Evolutionary conservation across 2,113 vertebrate species (phyloP).

Genomic region (Siniperca knerii): DNA sequence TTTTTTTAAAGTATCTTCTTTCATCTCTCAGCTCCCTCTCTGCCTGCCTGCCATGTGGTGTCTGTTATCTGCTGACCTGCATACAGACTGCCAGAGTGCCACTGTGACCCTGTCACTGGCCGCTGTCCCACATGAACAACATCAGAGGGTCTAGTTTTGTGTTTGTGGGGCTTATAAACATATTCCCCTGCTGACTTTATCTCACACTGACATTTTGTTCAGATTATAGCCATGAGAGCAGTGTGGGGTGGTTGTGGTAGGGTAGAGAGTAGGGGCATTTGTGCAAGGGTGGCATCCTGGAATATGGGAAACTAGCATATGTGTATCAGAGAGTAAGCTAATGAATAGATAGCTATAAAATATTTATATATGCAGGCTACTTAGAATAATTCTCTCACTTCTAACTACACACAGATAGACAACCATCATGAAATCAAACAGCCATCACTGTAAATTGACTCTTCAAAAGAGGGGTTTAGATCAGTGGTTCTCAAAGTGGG

Average conservation of each 20-base stretch:
- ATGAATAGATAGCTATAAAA: neutral
- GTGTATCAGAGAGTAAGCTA: neutral
- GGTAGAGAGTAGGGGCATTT: conserved; percentile 42
- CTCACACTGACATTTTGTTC: conserved; percentile 65
- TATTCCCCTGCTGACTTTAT: conserved; percentile 41
- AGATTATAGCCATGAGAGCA: conserved; percentile 31
- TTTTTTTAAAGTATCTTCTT: conserved; percentile 20
- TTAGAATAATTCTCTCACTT: neutral
- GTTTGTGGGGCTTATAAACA: conserved; percentile 55
- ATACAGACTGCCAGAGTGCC: conserved; percentile 31
- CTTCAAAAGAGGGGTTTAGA: conserved; percentile 6
- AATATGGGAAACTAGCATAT: conserved; percentile 17
- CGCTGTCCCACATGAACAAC: conserved; percentile 48
- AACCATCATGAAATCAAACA: neutral
- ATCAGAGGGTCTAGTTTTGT: conserved; percentile 43
- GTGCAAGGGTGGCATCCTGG: conserved; percentile 31
- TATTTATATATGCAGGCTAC: neutral
- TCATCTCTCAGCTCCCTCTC: conserved; percentile 4
- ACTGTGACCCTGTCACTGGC: conserved; percentile 36
- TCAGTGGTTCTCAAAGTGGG: neutral
- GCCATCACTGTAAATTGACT: neutral
- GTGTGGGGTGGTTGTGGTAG: too few relatives aligned
- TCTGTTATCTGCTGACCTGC: conserved; percentile 53
- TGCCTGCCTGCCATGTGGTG: conserved; percentile 18
- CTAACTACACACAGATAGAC: neutral